phyloP scores from a whole-genome alignment of 2,888 invertebrate genomes.

The Ferdinandea cuprea region DNA sequence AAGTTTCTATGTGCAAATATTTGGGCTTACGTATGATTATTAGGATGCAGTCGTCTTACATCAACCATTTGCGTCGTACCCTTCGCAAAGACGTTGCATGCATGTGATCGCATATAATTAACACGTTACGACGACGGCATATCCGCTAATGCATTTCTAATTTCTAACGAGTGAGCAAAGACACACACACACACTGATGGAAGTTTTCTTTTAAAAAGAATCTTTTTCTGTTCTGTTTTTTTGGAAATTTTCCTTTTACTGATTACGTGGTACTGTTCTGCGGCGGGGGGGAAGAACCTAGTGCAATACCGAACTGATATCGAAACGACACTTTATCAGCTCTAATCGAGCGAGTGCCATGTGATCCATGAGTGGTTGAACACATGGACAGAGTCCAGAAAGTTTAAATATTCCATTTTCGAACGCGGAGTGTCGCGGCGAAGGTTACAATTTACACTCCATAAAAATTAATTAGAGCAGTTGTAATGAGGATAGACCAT shows the following conservation, averaged over 20 bases:
- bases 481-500: neutral
- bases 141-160: conserved; percentile 19
- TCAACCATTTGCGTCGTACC: conserved; percentile 3
- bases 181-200: neutral
- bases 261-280: neutral
- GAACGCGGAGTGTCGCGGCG: no score
- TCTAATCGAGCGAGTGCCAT: neutral
- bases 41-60: neutral
- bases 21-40: conserved; percentile 6
- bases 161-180: neutral
- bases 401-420: neutral
- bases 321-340: neutral
- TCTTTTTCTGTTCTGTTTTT: no score
- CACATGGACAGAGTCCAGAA: conserved; percentile 5
- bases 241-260: conserved; percentile 10
- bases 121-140: neutral
- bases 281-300: neutral
- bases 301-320: conserved; percentile 1
- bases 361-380: conserved; percentile 12
- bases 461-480: conserved; percentile 1
- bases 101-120: conserved; percentile 1
- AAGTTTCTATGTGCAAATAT: conserved; percentile 19
- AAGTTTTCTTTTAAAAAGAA: no score
- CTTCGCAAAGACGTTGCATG: neutral
- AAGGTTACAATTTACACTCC: neutral